These are phyloP conservation scores for Phrynosoma blainvillii DNA, from an alignment of 2,113 vertebrate genomes.

Conservation along the genomic window DNA sequence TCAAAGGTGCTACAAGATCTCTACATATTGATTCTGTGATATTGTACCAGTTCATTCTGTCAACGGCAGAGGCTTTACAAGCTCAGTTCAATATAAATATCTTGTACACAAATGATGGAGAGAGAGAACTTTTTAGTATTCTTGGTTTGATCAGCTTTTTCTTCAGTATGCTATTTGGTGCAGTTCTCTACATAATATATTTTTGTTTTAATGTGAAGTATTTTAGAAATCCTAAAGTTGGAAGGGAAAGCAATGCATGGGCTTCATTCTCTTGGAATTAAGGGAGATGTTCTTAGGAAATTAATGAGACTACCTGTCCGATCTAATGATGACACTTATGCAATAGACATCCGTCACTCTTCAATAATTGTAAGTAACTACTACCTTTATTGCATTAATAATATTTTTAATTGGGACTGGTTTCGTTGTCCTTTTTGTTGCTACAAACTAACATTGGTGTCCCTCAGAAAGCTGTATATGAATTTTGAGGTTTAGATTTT, in stretches of 20 bases:
- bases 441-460: background rate
- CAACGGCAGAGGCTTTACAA: background rate
- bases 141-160: background rate
- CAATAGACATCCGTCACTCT: conserved; percentile 89
- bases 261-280: conserved; percentile 88
- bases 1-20: too few species aligned
- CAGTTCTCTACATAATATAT: background rate
- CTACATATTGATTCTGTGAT: too few species aligned
- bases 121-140: background rate
- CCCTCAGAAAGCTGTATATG: background rate
- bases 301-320: conserved; percentile 84
- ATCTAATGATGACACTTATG: conserved; percentile 79
- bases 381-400: background rate
- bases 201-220: conserved; percentile 66
- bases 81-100: background rate
- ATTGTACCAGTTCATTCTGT: background rate
- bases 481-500: background rate
- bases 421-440: background rate
- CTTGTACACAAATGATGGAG: background rate
- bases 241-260: conserved; percentile 91
- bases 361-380: conserved; percentile 86
- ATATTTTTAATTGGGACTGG: too few species aligned
- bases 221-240: conserved; percentile 83
- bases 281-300: conserved; percentile 78
- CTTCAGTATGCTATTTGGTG: background rate